Conservation (phyloP, 2,888 invertebrate species). For the Rhabditoides inermis region DNA sequence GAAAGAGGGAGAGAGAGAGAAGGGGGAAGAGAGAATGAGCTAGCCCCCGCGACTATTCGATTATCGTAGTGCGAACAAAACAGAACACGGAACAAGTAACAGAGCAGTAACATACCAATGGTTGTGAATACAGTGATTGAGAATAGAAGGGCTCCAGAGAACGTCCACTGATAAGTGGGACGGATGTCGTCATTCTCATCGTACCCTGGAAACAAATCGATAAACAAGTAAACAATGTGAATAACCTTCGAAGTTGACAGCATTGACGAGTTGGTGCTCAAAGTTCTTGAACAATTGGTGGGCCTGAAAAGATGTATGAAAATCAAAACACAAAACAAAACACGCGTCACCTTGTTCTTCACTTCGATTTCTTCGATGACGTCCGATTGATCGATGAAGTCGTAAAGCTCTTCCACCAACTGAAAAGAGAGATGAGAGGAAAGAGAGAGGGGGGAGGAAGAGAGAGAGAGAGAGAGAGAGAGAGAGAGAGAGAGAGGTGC, state of each 20-base stretch:
- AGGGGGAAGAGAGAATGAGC: not conserved
- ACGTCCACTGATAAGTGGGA: constrained; percentile 54
- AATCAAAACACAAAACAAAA: no score
- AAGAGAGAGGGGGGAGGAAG: no score
- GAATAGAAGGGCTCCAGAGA: constrained; percentile 55
- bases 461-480: no score
- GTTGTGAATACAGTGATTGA: constrained; percentile 56
- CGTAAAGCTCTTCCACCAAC: constrained; percentile 46
- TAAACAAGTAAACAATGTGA: not conserved
- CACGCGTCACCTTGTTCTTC: no score
- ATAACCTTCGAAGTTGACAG: constrained; percentile 53
- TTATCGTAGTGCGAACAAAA: not conserved
- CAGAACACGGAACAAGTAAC: not conserved
- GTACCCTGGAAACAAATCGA: constrained; percentile 36
- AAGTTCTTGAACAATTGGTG: constrained; percentile 52
- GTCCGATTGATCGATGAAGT: constrained; percentile 52
- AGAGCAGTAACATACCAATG: constrained; percentile 50
- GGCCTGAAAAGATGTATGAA: no score
- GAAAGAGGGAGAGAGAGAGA: not conserved
- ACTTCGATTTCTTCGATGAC: constrained; percentile 49
- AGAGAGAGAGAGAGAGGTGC: no score
- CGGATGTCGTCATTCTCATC: constrained; percentile 49
- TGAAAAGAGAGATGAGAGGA: no score
- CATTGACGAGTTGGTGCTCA: constrained; percentile 53
- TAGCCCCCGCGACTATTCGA: not conserved